Evolutionary conservation across 2,888 invertebrate genomes (phyloP).

Genomic region (Zeuzera pyrina): DNA sequence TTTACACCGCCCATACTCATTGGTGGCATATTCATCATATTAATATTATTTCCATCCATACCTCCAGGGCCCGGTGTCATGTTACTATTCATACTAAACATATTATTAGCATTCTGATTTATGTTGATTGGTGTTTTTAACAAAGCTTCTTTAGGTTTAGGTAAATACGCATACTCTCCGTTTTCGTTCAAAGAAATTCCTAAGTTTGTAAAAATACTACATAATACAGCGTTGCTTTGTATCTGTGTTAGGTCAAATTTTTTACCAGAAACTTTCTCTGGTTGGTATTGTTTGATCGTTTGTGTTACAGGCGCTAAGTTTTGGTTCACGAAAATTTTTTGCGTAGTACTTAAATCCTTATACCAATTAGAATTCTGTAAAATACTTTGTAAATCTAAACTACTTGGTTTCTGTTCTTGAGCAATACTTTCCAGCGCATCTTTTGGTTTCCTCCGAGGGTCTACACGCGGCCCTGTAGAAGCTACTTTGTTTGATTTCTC

Average conservation of each 20-base stretch:
- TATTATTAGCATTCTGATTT: constrained; percentile 43
- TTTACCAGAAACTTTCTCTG: constrained; percentile 69
- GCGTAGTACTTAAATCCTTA: constrained; percentile 79
- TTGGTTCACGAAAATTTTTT: constrained; percentile 81
- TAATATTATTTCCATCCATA: constrained; percentile 49
- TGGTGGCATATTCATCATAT: constrained; percentile 53
- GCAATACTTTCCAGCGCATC: constrained; percentile 32
- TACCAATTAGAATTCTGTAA: constrained; percentile 80
- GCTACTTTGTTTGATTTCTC: constrained; percentile 50
- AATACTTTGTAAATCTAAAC: constrained; percentile 74
- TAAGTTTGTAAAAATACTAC: constrained; percentile 75
- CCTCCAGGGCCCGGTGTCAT: constrained; percentile 34
- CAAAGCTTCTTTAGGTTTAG: constrained; percentile 61
- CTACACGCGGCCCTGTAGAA: constrained; percentile 49
- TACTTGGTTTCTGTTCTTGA: constrained; percentile 44
- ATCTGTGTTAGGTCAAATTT: constrained; percentile 68
- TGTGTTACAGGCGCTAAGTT: constrained; percentile 76
- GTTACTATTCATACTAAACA: constrained; percentile 43
- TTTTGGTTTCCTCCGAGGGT: constrained; percentile 63
- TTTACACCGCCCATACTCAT: constrained; percentile 47
- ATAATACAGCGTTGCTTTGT: constrained; percentile 64
- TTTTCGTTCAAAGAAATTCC: constrained; percentile 73
- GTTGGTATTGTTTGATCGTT: constrained; percentile 75
- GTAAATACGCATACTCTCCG: constrained; percentile 67
- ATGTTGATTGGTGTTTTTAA: constrained; percentile 57